Base-by-base conservation (phyloP, 2,888 invertebrate species). In the Drepanosiphum platanoidis region DNA sequence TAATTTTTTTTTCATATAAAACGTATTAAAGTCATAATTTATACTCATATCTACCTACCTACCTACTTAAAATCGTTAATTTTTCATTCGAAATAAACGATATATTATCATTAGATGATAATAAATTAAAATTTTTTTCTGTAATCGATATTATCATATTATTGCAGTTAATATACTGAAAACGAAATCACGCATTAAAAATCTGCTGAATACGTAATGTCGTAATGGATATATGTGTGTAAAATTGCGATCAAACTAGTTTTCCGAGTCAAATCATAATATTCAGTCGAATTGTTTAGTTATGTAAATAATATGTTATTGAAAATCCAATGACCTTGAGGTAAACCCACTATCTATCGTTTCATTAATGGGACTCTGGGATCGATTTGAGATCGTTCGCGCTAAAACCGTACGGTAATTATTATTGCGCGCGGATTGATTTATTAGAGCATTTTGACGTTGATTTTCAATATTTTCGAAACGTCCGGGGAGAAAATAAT, bases 181-280 rank as follows among this genome's bases (percentile, higher is more conserved):
- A 30, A 22, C 32, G 0, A 46, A 74, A 30, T 27, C 71, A 7
- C 27, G 27, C 15, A 71, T 72, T 72, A 39, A 18, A n/a, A 9
- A 18, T 72, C 8, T 46, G 9, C 9, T 39, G 9, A 39, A 39
- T 46, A 13, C 18, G n/a, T n/a, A 1, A n/a, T 22, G 11, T 34
- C 13, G 34, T n/a, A 34, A 11, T 22, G 1, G 36, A 61, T 36
- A 39, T 39, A n/a, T n/a, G n/a, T n/a, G 36, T 30, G 30, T 39
- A 30, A 18, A 78, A 64, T 64, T 78, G 22, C 22, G 39, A 64
- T 42, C 30, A 66, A 78, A 79, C 68, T 68, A 68, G 46, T 68
- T 52, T 68, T 80, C 36, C 36, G 27, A 27, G 70, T 70, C 46
- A 36, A 46, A 80, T 70, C 36, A 27, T 52, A 27, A 68, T 0